Evolutionary conservation across 2,113 vertebrate genomes (phyloP).

Genomic region (Callaeas wilsoni): DNA sequence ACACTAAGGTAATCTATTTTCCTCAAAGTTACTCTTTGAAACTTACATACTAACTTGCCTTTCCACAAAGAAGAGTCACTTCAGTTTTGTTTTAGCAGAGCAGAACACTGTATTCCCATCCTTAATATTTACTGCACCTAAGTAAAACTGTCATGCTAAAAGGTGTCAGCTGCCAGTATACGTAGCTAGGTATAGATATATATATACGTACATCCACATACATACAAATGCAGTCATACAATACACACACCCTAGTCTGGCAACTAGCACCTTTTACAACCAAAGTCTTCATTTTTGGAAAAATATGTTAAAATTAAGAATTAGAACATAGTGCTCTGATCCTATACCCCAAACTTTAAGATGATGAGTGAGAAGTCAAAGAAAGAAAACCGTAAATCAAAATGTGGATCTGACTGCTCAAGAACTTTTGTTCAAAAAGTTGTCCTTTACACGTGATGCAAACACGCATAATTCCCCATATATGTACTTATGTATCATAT

Average conservation of each 20-base stretch:
- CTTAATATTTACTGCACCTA: neutral
- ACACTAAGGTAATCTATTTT: neutral
- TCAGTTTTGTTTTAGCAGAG: neutral
- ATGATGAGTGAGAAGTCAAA: neutral
- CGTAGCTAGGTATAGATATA: fast-evolving
- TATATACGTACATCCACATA: neutral
- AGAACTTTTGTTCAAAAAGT: neutral
- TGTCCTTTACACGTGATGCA: neutral
- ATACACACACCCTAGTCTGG: neutral
- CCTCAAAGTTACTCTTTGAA: neutral
- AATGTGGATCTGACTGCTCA: neutral
- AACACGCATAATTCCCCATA: neutral
- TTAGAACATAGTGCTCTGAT: neutral
- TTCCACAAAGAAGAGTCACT: neutral
- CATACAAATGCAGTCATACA: neutral
- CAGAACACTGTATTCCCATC: neutral
- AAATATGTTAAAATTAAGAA: neutral
- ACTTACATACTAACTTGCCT: neutral
- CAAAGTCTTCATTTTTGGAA: neutral
- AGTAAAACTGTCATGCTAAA: neutral
- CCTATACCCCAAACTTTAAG: neutral
- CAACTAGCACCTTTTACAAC: neutral
- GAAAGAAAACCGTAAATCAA: neutral
- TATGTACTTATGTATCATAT: neutral
- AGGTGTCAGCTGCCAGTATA: neutral